phyloP scores from a whole-genome alignment of 2,888 invertebrate species.

The Elmis aenea region DNA sequence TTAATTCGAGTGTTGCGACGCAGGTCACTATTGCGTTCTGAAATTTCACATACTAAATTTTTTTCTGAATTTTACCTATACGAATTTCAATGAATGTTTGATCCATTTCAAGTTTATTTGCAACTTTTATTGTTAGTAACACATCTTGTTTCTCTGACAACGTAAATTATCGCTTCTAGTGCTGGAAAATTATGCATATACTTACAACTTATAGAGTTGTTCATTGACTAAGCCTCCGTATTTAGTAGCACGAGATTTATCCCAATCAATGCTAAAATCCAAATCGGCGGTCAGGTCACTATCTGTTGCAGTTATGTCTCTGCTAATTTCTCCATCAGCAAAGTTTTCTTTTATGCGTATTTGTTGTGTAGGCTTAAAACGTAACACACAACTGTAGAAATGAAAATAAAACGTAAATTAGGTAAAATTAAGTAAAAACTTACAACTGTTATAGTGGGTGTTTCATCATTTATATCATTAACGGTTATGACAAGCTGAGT shows the following conservation, averaged over 20 bases:
- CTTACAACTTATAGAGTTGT: too few relatives aligned
- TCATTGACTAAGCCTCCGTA: constrained; percentile 48
- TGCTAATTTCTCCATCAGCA: constrained; percentile 30
- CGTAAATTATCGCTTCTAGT: too few relatives aligned
- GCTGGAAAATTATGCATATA: too few relatives aligned
- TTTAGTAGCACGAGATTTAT: constrained; percentile 53
- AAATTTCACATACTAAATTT: too few relatives aligned
- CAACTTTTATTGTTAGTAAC: too few relatives aligned
- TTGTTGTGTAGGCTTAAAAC: constrained; percentile 10
- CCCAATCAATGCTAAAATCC: constrained; percentile 57
- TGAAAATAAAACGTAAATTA: background rate
- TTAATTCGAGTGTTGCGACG: too few relatives aligned
- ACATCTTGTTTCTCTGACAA: too few relatives aligned
- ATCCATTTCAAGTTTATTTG: too few relatives aligned
- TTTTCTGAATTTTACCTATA: too few relatives aligned
- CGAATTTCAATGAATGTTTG: too few relatives aligned
- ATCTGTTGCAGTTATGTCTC: constrained; percentile 52
- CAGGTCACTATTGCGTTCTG: too few relatives aligned
- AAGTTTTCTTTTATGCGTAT: constrained; percentile 56
- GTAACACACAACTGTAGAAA: constrained; percentile 9
- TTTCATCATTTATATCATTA: constrained; percentile 68
- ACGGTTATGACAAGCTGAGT: constrained; percentile 58
- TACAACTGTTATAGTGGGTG: constrained; percentile 61
- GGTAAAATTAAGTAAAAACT: constrained; percentile 25
- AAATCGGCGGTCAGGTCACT: constrained; percentile 56